Evolutionary conservation across 2,113 vertebrate genomes (phyloP), one percentile per base, ranked within the genome.

Genomic region (Lepus americanus): DNA sequence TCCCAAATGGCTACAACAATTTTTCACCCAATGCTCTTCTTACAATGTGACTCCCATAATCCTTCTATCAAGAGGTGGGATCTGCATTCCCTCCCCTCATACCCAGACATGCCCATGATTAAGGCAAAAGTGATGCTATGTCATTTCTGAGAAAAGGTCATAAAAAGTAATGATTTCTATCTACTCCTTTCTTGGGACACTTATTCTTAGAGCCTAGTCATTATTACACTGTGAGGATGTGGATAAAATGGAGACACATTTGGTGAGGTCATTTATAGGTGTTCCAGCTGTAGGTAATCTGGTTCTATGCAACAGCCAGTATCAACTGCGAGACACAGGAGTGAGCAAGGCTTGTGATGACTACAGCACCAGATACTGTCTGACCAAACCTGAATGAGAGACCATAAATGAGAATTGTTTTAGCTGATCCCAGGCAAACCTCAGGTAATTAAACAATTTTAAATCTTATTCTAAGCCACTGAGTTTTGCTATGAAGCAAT

Each of bases 381-480:
- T 66, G 78, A 89, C 10, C 17, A 80, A 82, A 79, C 66, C 3
- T 49, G 33, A 92, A 84, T 31, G 33, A 61, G 67, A 66, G 31
- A 77, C 31, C 39, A 44, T 39, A 31, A 31, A 3, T 19, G 53
- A 93, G 20, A 66, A 77, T 44, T 67, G 59, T 66, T 25, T 33
- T 44, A 53, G 20, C 25, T 70, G 44, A 91, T 23, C 66, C 13
- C 53, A 77, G 44, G 27, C 22, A 66, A 78, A 33, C 64, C 55
- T 25, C 72, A 12, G 76, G 61, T 33, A 33, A n/a, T 66, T 63
- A 36, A 39, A 51, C 86, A 31, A 31, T 9, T 55, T 29, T 51
- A 22, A 51, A 70, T 90, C 3, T 55, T 31, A 87, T 53, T 90
- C 69, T 89, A 89, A 93, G 74, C 14, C 27, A 95, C 14, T 77